Conservation (phyloP, 2,113 vertebrate genomes). For the Climacteris rufus region DNA sequence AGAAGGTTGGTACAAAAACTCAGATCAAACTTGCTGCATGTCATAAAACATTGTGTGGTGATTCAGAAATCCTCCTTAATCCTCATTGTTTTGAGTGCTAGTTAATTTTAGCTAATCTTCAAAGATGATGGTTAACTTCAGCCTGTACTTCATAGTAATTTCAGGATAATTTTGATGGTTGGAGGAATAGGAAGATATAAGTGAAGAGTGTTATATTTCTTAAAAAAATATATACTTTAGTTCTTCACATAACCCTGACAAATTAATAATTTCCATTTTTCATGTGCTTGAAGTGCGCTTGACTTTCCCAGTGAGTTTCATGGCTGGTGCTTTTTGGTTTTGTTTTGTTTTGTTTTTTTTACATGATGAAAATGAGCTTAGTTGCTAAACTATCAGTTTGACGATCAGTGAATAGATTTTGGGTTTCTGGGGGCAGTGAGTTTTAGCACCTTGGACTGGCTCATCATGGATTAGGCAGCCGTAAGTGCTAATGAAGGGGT, state of each 20-base stretch:
- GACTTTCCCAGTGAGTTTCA: background rate
- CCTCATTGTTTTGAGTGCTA: background rate
- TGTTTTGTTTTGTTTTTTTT: background rate
- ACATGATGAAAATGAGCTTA: background rate
- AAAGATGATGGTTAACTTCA: background rate
- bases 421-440: background rate
- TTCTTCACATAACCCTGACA: background rate
- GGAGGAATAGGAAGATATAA: background rate
- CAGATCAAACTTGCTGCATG: background rate
- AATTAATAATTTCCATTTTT: background rate
- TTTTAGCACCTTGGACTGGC: background rate
- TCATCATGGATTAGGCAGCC: background rate
- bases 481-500: accelerated
- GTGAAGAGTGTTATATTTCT: background rate
- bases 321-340: background rate
- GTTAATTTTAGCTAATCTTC: background rate
- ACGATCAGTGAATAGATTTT: background rate
- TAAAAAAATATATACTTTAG: background rate
- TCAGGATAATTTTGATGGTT: background rate
- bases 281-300: background rate
- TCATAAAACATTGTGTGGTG: background rate
- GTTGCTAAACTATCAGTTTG: background rate
- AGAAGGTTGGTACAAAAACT: background rate
- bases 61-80: background rate
- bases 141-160: background rate